These are phyloP conservation scores for Ailuropoda melanoleuca DNA, from an alignment of 2,113 vertebrate genomes.

Conservation along the genomic window DNA sequence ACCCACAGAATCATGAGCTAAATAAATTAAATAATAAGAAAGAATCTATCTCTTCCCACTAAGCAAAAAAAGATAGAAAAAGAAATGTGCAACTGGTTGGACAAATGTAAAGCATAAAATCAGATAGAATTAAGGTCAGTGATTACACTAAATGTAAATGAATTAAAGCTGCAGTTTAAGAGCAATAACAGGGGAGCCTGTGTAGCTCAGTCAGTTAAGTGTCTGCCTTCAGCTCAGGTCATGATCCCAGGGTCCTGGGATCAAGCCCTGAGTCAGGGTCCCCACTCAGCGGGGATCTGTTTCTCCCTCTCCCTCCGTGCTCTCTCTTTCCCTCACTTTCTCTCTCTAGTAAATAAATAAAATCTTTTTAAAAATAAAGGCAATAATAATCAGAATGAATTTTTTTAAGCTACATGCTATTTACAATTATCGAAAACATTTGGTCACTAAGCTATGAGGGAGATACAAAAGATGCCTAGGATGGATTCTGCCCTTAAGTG, in stretches of 20 bases:
- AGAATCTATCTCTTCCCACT: not conserved
- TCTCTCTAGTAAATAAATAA: too few species aligned
- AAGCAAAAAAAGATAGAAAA: not conserved
- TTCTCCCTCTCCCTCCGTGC: too few species aligned
- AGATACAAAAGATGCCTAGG: not conserved
- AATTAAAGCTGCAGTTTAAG: not conserved
- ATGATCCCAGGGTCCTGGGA: too few species aligned
- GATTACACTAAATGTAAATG: not conserved
- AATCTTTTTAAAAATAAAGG: not conserved
- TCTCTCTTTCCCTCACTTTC: too few species aligned
- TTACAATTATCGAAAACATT: not conserved
- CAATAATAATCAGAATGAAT: not conserved
- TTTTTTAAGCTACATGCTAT: not conserved
- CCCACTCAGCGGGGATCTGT: too few species aligned
- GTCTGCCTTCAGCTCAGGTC: too few species aligned
- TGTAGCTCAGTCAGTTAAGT: not conserved
- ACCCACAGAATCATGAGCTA: not conserved
- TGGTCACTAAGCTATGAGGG: not conserved
- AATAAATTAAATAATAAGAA: not conserved
- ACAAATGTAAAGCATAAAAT: conserved; percentile 8
- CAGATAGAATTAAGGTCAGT: not conserved
- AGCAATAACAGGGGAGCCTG: not conserved
- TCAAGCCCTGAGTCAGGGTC: too few species aligned
- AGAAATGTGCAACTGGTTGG: not conserved
- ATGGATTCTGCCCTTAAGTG: not conserved